Conservation (phyloP, 2,797 vertebrate genomes). For the Apogon talboti region DNA sequence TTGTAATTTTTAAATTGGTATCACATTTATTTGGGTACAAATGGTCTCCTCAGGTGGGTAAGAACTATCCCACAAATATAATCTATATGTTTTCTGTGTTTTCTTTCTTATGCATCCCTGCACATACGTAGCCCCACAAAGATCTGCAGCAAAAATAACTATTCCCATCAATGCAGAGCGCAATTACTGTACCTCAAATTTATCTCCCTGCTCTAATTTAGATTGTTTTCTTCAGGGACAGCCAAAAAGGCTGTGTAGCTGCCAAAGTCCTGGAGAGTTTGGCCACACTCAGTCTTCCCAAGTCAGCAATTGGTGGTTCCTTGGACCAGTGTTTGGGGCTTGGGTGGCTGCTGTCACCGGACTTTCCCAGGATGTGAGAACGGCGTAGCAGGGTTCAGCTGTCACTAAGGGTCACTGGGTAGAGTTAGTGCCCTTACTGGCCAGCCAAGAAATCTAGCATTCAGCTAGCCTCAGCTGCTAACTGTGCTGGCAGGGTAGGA, state of each 20-base stretch:
- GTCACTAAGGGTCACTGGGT: conserved; percentile 84
- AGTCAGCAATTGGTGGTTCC: conserved; percentile 74
- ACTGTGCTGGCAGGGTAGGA: conserved; percentile 83
- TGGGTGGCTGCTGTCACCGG: conserved; percentile 70
- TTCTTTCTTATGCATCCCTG: conserved; percentile 18
- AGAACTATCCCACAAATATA: conserved; percentile 8
- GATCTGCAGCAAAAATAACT: conserved; percentile 38
- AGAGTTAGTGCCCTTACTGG: conserved; percentile 71
- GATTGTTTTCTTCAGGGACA: conserved; percentile 61
- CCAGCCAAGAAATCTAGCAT: conserved; percentile 68
- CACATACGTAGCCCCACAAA: conserved; percentile 33
- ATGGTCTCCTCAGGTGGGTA: background rate
- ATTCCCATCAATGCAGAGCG: conserved; percentile 50
- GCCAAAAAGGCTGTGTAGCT: conserved; percentile 45
- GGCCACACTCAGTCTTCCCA: conserved; percentile 57
- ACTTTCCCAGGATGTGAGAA: conserved; percentile 76
- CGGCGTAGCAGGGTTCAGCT: conserved; percentile 90
- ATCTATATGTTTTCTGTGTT: conserved; percentile 22
- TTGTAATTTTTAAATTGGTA: too few species aligned
- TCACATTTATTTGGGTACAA: too few species aligned
- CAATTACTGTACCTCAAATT: conserved; percentile 66
- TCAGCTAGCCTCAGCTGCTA: conserved; percentile 90
- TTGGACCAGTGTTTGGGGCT: conserved; percentile 55
- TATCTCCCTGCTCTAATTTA: conserved; percentile 58
- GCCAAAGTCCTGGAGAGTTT: conserved; percentile 69